A percentile compares a stretch with the other conserved stretches of the same genome.
These are phyloP conservation scores for Dioctria rufipes DNA, from an alignment of 2,888 invertebrate genomes.

Conservation along the genomic window DNA sequence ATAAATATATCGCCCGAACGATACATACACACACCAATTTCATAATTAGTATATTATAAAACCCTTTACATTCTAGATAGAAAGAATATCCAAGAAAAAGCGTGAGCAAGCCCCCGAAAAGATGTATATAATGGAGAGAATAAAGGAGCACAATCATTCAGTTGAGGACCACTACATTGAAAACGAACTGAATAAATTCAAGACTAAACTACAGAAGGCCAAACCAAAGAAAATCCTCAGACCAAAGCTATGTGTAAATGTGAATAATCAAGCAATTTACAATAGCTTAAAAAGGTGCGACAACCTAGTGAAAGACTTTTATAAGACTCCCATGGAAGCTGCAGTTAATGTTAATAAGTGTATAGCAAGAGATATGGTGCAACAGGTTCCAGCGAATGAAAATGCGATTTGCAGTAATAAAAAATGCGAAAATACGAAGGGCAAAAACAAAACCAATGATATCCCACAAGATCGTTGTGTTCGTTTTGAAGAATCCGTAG, in stretches of 20 bases:
- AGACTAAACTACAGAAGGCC: conserved; percentile 66
- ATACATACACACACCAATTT: too few species aligned
- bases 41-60: too few species aligned
- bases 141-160: conserved; percentile 67
- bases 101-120: conserved; percentile 63
- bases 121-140: conserved; percentile 61
- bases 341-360: conserved; percentile 57
- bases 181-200: conserved; percentile 68
- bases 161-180: conserved; percentile 68
- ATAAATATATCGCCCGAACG: too few species aligned
- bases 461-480: conserved; percentile 60
- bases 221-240: conserved; percentile 59
- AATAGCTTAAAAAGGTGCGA: conserved; percentile 65
- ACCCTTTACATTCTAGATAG: conserved; percentile 19
- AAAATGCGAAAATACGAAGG: neutral
- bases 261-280: conserved; percentile 65
- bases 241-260: conserved; percentile 54
- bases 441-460: conserved; percentile 8
- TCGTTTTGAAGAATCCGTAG: conserved; percentile 65
- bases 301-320: conserved; percentile 67
- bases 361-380: conserved; percentile 58
- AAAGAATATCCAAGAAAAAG: conserved; percentile 60
- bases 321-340: conserved; percentile 65
- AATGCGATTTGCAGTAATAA: conserved; percentile 52
- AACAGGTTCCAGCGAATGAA: neutral